These are phyloP conservation scores for Myotis lucifugus DNA, from an alignment of 2,113 vertebrate genomes.

Conservation along the genomic window DNA sequence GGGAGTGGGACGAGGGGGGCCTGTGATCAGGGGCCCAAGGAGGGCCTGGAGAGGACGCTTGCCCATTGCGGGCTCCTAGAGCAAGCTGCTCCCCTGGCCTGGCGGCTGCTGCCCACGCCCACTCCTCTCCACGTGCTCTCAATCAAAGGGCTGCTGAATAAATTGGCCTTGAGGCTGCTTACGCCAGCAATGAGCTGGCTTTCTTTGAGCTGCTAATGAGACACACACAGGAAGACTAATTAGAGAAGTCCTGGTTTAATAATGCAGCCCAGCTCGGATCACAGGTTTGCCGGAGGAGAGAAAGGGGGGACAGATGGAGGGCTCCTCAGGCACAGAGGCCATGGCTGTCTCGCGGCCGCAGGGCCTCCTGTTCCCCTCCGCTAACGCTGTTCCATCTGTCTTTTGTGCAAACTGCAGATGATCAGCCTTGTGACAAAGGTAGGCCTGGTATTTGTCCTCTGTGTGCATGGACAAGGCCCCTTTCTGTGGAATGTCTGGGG, in stretches of 20 bases:
- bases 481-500: neutral
- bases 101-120: neutral
- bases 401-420: conserved; percentile 92
- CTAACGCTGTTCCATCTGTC: conserved; percentile 84
- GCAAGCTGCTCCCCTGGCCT: neutral
- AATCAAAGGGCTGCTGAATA: neutral
- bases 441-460: conserved; percentile 77
- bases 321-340: conserved; percentile 1
- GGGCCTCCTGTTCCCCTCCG: conserved; percentile 59
- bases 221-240: neutral
- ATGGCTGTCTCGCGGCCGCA: conserved; percentile 39
- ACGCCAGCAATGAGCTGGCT: neutral
- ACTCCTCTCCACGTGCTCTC: neutral
- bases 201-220: conserved; percentile 51
- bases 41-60: neutral
- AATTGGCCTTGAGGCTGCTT: neutral
- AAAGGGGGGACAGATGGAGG: conserved; percentile 39
- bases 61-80: neutral
- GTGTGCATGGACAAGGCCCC: neutral
- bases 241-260: conserved; percentile 48
- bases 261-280: neutral
- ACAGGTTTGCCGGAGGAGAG: conserved; percentile 35
- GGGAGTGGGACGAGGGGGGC: neutral
- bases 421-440: conserved; percentile 95
- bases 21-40: neutral